Base-by-base conservation (phyloP, 2,113 vertebrate genomes). In the Nicator chloris region DNA sequence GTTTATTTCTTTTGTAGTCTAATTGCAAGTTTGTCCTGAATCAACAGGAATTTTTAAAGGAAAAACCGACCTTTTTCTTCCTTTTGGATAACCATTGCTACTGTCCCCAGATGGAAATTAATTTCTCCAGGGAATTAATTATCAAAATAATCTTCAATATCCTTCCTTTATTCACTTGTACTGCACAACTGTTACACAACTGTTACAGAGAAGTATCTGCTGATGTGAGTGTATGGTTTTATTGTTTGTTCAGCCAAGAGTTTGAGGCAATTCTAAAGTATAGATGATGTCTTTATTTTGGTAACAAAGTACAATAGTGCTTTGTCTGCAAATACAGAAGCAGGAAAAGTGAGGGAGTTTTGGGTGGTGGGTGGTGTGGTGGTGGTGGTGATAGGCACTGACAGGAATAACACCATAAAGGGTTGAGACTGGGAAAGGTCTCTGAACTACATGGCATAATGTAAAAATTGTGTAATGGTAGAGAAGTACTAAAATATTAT, bases 41-140 rank as follows among this genome's bases (percentile, higher is more conserved):
- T 69, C 82, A 85, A 16, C 21, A 64, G 77, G 90, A 81, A 78
- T 72, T 65, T 42, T 24, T 37, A 83, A 96, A 78, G 59, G 83
- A 93, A 93, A 83, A 87, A 24, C 0, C 5, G 4, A 66, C 49
- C 8, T 51, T 93, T 82, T 92, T 91, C 50, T 94, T 80, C 33
- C 69, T 94, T 89, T 93, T 86, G 33, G 40, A 89, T 35, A 70
- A 7, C 3, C 24, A 44, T 20, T 63, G 51, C 69, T 84, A 39
- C 49, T 39, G 24, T 72, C 9, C 66, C 53, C 54, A 87, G 76
- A 72, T 59, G 50, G 81, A 86, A 84, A 83, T 9, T 0, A 16
- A 7, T 61, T 93, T 94, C 82, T 63, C 37, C 39, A 50, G 60
- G 44, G 94, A 90, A 61, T 92, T 95, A 93, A 96, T 97, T 96